Conservation (phyloP, 2,888 invertebrate genomes). For the Drosophila anomalata region DNA sequence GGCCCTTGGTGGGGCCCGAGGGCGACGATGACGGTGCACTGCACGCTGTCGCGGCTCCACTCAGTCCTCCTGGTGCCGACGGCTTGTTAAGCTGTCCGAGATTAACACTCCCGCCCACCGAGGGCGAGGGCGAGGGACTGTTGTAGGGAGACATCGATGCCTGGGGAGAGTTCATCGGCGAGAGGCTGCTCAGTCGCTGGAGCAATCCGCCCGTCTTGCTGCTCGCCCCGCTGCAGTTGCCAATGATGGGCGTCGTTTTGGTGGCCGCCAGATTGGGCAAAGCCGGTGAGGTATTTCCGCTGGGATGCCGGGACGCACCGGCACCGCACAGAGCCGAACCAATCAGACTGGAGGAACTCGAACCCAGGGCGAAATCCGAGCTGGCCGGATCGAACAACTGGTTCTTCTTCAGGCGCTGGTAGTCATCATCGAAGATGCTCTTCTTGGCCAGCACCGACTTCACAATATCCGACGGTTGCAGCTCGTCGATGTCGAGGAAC, state of each 20-base stretch:
- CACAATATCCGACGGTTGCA: constrained; percentile 96
- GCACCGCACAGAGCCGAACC: constrained; percentile 19
- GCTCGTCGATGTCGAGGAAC: constrained; percentile 91
- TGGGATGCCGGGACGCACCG: constrained; percentile 45
- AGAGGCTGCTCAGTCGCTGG: constrained; percentile 82
- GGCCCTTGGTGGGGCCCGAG: constrained; percentile 81
- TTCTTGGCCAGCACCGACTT: constrained; percentile 95
- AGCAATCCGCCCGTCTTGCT: constrained; percentile 68
- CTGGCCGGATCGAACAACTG: constrained; percentile 90
- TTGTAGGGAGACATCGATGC: constrained; percentile 83
- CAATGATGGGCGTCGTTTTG: constrained; percentile 70
- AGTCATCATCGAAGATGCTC: constrained; percentile 98
- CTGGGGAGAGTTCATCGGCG: constrained; percentile 84
- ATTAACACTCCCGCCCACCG: constrained; percentile 58
- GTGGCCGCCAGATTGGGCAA: constrained; percentile 82
- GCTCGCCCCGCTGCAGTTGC: constrained; percentile 47
- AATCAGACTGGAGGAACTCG: constrained; percentile 21
- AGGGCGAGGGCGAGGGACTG: constrained; percentile 83
- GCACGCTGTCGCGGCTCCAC: constrained; percentile 23
- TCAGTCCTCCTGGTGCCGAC: constrained; percentile 11
- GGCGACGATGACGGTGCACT: constrained; percentile 35
- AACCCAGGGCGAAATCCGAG: constrained; percentile 54
- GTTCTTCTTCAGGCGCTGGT: constrained; percentile 94
- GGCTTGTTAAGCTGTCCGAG: constrained; percentile 49
- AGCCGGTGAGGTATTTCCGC: constrained; percentile 80